Base-by-base conservation (phyloP, 2,113 vertebrate genomes). In the Trematocara variabile region DNA sequence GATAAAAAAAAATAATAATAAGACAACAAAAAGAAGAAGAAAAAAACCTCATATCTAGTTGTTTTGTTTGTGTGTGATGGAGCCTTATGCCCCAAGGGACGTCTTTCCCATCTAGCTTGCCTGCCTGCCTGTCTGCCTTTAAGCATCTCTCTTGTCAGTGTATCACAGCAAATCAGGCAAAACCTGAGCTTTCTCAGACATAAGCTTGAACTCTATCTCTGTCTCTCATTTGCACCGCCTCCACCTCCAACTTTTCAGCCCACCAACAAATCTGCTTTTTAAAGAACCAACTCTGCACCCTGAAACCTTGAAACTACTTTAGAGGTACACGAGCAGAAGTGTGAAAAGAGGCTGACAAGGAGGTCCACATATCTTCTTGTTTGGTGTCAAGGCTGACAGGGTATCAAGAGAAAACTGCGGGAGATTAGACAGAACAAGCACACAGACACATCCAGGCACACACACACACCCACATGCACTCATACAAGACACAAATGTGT, bases 341-440 rank as follows among this genome's bases (percentile, higher is more conserved):
- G 80, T 3, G 5, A 56, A 37, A 60, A 55, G 85, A 84, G 79
- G 56, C 81, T 85, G 90, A 91, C 86, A 79, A 79, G 83, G 60
- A 82, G 86, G 88, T 89, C 85, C 85, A 84, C 88, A 81, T 85
- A 79, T 90, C 87, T 83, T 14, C 86, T 63, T 4, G 28, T 84
- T 80, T 73, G 82, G 86, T 88, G 84, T 91, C 86, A 81, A 30
- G 75, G 81, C 88, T 89, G 92, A 88, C 93, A 91, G 87, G 87
- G 41, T 33, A 77, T 89, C 89, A 86, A 22, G 84, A 83, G 79
- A 18, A 87, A 81, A 83, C 81, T 25, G 54, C 68, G 33, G 79
- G 33, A 12, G 88, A 90, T 89, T 83, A 90, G 82, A 90, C 68
- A 79, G 82, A 87, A 89, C 88, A 89, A 81, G 79, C 44, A 54